phyloP scores from a whole-genome alignment of 2,888 invertebrate species.

The Malthinus flaveolus region DNA sequence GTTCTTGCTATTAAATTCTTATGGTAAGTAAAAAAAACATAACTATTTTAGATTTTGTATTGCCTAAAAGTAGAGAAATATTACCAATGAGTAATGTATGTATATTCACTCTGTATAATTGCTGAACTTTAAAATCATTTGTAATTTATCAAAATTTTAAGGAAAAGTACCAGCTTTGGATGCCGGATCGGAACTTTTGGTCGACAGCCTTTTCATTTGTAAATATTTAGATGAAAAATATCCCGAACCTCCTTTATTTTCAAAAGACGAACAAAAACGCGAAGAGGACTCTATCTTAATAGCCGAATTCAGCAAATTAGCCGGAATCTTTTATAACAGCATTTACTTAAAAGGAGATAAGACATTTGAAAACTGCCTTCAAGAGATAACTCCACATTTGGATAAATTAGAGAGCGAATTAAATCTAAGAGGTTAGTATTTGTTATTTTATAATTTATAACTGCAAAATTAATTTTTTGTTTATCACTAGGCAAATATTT shows the following conservation, averaged over 20 bases:
- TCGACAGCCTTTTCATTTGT: constrained; percentile 58
- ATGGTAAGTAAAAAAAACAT: constrained; percentile 53
- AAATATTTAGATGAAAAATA: constrained; percentile 61
- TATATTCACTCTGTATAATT: too few species aligned
- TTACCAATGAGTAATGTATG: too few species aligned
- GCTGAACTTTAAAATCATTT: too few species aligned
- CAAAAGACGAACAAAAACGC: constrained; percentile 51
- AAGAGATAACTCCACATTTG: neutral
- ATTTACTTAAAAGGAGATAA: too few species aligned
- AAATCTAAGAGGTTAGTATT: neutral
- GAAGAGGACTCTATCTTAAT: constrained; percentile 44
- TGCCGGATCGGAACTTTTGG: constrained; percentile 53
- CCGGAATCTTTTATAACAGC: constrained; percentile 32
- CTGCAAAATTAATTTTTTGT: neutral
- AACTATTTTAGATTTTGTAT: neutral
- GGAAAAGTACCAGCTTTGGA: constrained; percentile 58
- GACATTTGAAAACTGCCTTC: neutral
- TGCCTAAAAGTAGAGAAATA: neutral
- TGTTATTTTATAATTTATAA: neutral
- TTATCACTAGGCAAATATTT: constrained; percentile 5
- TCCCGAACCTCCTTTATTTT: constrained; percentile 55
- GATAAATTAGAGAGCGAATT: neutral
- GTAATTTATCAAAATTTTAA: constrained; percentile 40
- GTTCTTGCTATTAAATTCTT: constrained; percentile 66
- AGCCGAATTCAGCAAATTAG: constrained; percentile 39